phyloP scores from a whole-genome alignment of 2,888 invertebrate genomes.

The Leucophora obtusa region DNA sequence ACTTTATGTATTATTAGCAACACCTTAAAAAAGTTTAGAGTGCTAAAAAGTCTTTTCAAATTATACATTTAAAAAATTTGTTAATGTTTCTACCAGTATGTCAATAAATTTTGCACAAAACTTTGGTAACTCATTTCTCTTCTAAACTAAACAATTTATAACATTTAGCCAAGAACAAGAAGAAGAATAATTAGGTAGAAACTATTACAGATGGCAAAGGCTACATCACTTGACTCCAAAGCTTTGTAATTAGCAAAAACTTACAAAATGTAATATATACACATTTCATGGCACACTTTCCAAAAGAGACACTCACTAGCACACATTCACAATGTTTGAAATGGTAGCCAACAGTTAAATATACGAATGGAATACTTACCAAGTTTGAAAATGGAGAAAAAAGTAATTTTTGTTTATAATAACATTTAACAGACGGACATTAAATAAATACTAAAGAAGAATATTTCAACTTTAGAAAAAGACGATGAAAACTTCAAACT shows the following conservation, averaged over 20 bases:
- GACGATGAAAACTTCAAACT: conserved; percentile 33
- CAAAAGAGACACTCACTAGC: background rate
- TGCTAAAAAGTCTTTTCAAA: background rate
- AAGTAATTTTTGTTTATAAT: conserved; percentile 49
- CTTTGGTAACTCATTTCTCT: conserved; percentile 37
- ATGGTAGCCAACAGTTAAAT: conserved; percentile 45
- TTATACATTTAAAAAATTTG: background rate
- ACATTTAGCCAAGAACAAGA: conserved; percentile 44
- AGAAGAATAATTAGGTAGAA: conserved; percentile 59
- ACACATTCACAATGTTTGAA: conserved; percentile 29
- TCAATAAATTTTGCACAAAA: conserved; percentile 5
- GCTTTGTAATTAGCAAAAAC: conserved; percentile 58
- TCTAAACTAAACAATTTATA: conserved; percentile 53
- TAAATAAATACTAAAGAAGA: background rate
- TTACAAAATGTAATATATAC: conserved; percentile 25
- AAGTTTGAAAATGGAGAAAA: conserved; percentile 15
- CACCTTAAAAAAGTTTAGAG: background rate
- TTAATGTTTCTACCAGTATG: background rate
- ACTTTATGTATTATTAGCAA: too few species aligned
- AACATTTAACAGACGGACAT: conserved; percentile 39
- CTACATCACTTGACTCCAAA: conserved; percentile 56
- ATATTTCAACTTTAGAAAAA: background rate
- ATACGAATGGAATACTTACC: conserved; percentile 20
- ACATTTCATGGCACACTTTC: conserved; percentile 47
- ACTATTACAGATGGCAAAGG: conserved; percentile 64